Percentiles rank a stretch among this genome's conserved stretches.
Conservation (phyloP, 2,888 invertebrate species). For the Oeneis ivallda region DNA sequence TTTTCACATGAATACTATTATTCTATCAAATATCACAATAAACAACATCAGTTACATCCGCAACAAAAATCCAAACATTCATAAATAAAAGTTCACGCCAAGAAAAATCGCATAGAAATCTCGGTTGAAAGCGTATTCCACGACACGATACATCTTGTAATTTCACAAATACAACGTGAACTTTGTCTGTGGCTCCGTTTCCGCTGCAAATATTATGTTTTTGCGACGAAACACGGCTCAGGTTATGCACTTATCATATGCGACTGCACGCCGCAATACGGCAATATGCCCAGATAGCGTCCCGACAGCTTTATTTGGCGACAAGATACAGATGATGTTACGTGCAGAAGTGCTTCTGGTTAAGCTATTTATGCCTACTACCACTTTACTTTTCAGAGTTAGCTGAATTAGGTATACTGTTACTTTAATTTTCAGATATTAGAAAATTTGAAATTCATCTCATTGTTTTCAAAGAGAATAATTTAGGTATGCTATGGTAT, state of each 20-base stretch:
- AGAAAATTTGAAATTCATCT: no score
- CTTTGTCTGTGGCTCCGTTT: slow-evolving; percentile 24
- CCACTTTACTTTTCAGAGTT: no score
- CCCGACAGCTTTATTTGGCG: slow-evolving; percentile 62
- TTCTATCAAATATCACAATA: no score
- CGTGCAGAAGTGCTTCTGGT: slow-evolving; percentile 12
- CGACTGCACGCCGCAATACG: slow-evolving; percentile 61
- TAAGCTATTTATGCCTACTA: slow-evolving; percentile 5
- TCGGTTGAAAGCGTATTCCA: slow-evolving; percentile 22
- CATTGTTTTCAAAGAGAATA: no score
- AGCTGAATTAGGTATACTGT: no score
- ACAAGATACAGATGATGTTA: slow-evolving; percentile 34
- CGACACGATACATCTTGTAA: slow-evolving; percentile 30
- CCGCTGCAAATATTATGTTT: slow-evolving; percentile 46
- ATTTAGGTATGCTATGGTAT: no score
- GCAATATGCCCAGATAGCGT: slow-evolving; percentile 63
- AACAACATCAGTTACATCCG: background rate
- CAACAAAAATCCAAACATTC: slow-evolving; percentile 2
- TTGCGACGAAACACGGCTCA: slow-evolving; percentile 44
- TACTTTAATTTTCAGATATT: no score
- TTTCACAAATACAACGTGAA: slow-evolving; percentile 27
- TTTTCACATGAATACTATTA: background rate
- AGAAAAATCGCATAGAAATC: slow-evolving; percentile 21
- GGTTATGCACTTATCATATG: slow-evolving; percentile 62
- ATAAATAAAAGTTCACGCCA: slow-evolving; percentile 1